Evolutionary conservation across 2,888 invertebrate species (phyloP), one percentile per base, ranked within the genome.

Genomic region (Torymus auratus): DNA sequence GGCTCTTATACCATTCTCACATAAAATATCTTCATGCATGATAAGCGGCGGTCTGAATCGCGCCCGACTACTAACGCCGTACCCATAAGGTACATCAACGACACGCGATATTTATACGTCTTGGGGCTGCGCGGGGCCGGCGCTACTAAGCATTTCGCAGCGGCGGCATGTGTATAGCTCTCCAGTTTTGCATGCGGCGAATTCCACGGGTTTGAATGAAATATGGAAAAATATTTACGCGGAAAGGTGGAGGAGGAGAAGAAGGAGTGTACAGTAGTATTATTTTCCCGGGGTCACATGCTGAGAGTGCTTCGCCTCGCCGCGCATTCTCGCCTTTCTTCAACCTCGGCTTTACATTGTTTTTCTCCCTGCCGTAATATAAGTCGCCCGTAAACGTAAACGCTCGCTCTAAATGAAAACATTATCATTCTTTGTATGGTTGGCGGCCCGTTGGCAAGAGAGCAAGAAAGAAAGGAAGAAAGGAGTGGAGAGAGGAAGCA

Each of bases 401-500:
- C 70, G 73, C 52, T 50, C 14, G 20, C 50, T 70, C 64, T 17
- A 69, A 82, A 79, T 79, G 78, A 79, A 78, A 79, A 76, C 79
- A 78, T 82, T 82, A 72, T 79, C 76, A 70, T 74, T 78, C 73
- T 70, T 74, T 69, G 73, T 65, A 55, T n/a, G 61, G 20, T 28
- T 0, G 41, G 0, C 3, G 14, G 58, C 50, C 17, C 50, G 52
- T 5, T 41, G 11, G 14, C 14, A 41, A 41, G 41, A n/a, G 14
- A 23, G 7, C 11, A 67, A 67, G 55, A 41, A 41, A 62, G 17
- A 52, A 58, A 52, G 60, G 12, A 28, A 23, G 53, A 11, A 14
- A 15, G 65, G n/a, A 58, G 28, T 7, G 20, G 2, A 0, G n/a
- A 55, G 55, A 55, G 7, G 52, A 15, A 56, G 23, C 13, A 28